Conservation (phyloP, 2,888 invertebrate species). For the Erebia aethiops region DNA sequence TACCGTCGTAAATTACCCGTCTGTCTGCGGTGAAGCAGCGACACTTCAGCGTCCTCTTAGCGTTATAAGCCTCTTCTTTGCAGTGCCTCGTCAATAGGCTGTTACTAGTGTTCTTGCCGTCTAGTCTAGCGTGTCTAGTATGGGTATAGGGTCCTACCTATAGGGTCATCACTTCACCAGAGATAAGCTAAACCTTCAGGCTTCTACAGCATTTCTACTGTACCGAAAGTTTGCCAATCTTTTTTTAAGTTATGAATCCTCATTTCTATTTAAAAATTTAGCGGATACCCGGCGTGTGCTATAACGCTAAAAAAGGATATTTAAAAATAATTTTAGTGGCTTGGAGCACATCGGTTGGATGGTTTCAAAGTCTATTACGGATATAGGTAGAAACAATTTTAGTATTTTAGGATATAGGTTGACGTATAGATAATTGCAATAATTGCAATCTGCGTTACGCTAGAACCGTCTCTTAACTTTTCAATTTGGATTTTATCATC, state of each 20-base stretch:
- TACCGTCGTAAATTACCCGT: constrained; percentile 17
- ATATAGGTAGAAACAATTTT: too few species aligned
- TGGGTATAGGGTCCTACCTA: too few species aligned
- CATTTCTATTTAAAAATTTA: neutral
- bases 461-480: too few species aligned
- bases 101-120: constrained; percentile 31
- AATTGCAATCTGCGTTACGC: too few species aligned
- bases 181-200: neutral
- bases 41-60: constrained; percentile 30
- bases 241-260: neutral
- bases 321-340: too few species aligned
- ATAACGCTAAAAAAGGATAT: too few species aligned
- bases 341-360: too few species aligned
- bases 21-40: constrained; percentile 20
- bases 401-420: too few species aligned
- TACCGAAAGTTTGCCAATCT: neutral
- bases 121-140: constrained; percentile 7
- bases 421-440: too few species aligned
- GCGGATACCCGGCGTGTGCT: too few species aligned
- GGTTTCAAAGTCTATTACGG: too few species aligned
- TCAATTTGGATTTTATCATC: neutral
- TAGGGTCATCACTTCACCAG: constrained; percentile 8
- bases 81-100: constrained; percentile 34
- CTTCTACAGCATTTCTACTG: neutral
- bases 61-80: constrained; percentile 29